These are phyloP conservation scores for Diadromus collaris DNA, from an alignment of 2,888 invertebrate species.

Conservation along the genomic window DNA sequence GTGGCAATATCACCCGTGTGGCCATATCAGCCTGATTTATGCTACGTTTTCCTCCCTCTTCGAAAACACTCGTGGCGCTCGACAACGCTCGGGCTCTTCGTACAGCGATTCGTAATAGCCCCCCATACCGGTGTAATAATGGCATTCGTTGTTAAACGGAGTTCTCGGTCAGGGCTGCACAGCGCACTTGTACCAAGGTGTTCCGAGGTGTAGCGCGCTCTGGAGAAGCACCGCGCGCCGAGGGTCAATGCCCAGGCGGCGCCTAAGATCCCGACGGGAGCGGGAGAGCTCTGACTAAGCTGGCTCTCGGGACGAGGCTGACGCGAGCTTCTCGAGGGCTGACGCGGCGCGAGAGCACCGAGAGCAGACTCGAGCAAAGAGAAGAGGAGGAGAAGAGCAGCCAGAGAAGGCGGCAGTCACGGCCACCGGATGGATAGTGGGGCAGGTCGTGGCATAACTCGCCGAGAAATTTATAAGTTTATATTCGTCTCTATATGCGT, in stretches of 20 bases:
- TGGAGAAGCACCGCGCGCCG: conserved; percentile 49
- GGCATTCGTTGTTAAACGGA: conserved; percentile 49
- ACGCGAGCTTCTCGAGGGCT: conserved; percentile 12
- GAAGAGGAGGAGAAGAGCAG: conserved; percentile 34
- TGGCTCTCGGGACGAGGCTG: conserved; percentile 19
- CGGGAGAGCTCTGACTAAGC: conserved; percentile 24
- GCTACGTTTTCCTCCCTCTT: conserved; percentile 29
- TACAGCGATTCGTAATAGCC: conserved; percentile 18
- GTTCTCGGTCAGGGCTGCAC: conserved; percentile 59
- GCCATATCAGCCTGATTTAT: too few species aligned
- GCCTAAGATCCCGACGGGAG: conserved; percentile 75
- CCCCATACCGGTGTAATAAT: conserved; percentile 17
- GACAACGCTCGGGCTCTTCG: background rate
- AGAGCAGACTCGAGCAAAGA: conserved; percentile 39
- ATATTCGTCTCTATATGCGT: conserved; percentile 4
- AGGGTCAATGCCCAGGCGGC: conserved; percentile 79
- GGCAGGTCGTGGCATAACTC: conserved; percentile 76
- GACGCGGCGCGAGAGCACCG: conserved; percentile 32
- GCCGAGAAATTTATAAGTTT: conserved; percentile 44
- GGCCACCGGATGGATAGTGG: conserved; percentile 72
- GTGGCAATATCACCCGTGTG: background rate
- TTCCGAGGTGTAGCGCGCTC: conserved; percentile 14
- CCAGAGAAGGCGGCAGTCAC: conserved; percentile 40
- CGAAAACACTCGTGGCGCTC: conserved; percentile 3
- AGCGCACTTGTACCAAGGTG: conserved; percentile 14